Evolutionary conservation across 2,888 invertebrate genomes (phyloP).

Genomic region (Yponomeuta sedellus): DNA sequence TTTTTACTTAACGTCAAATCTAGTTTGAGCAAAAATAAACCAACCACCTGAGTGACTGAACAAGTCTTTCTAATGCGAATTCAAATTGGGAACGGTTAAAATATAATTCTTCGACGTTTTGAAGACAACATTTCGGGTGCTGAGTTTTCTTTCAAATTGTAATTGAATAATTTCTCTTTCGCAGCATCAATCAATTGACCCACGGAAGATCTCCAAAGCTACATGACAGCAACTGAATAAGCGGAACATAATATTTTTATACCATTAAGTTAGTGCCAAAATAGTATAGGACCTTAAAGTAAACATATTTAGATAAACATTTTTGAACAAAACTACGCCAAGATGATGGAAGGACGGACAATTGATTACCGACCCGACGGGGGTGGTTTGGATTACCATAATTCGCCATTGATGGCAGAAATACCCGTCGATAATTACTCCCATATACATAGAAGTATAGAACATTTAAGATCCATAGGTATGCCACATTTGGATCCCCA

Average conservation of each 20-base stretch:
- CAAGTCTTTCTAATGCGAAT: slow-evolving; percentile 19
- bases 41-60: slow-evolving; percentile 22
- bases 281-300: slow-evolving; percentile 36
- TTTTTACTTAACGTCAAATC: slow-evolving; percentile 51
- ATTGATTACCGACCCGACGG: slow-evolving; percentile 75
- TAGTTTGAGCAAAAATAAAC: slow-evolving; percentile 45
- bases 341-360: slow-evolving; percentile 75
- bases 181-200: slow-evolving; percentile 47
- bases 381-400: slow-evolving; percentile 80
- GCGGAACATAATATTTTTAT: slow-evolving; percentile 58
- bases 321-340: slow-evolving; percentile 35
- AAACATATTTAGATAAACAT: slow-evolving; percentile 62
- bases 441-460: slow-evolving; percentile 80
- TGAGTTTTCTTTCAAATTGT: slow-evolving; percentile 18
- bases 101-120: background rate
- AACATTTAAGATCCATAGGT: slow-evolving; percentile 78
- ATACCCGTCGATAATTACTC: slow-evolving; percentile 81
- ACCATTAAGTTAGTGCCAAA: slow-evolving; percentile 64
- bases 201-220: slow-evolving; percentile 69
- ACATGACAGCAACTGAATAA: slow-evolving; percentile 61
- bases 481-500: slow-evolving; percentile 69
- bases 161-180: slow-evolving; percentile 37
- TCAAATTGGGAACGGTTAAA: background rate
- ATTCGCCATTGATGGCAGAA: slow-evolving; percentile 81
- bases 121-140: slow-evolving; percentile 43